Percentiles rank a stretch among this genome's conserved stretches.
Conservation (phyloP, 2,888 invertebrate genomes). For the Caenorhabditis afra region DNA sequence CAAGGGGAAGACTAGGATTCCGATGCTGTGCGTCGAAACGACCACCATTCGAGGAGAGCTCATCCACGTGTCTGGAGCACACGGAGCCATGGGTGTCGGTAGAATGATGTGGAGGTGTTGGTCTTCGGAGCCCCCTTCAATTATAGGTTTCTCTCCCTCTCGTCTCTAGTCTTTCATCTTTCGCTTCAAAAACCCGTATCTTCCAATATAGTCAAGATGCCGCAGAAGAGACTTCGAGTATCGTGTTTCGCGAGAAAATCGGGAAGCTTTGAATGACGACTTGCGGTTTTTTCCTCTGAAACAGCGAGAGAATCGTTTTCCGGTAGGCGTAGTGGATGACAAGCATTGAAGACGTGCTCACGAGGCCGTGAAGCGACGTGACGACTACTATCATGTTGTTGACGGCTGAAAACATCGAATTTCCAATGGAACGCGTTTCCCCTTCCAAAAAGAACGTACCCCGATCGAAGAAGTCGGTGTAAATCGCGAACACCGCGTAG, state of each 20-base stretch:
- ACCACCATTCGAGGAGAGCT: background rate
- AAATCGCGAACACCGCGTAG: background rate
- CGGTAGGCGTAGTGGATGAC: constrained; percentile 22
- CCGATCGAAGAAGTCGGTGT: background rate
- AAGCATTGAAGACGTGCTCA: constrained; percentile 15
- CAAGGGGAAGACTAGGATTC: background rate
- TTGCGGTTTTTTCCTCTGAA: background rate
- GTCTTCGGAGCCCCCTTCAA: too few species aligned
- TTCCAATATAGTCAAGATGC: too few species aligned
- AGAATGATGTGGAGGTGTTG: too few species aligned
- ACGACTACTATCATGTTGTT: constrained; percentile 19
- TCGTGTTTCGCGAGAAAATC: background rate
- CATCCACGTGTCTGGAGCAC: background rate
- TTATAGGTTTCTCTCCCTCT: too few species aligned
- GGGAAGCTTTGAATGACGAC: background rate
- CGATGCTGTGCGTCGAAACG: background rate
- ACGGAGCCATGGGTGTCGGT: too few species aligned
- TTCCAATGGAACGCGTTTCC: too few species aligned
- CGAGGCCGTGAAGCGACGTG: constrained; percentile 15
- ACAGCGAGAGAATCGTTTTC: background rate
- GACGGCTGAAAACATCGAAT: constrained; percentile 5
- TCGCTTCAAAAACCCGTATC: too few species aligned
- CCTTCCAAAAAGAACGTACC: background rate
- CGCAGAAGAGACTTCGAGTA: background rate
- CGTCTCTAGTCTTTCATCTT: too few species aligned